Percentiles rank a stretch among this genome's conserved stretches.
Conservation (phyloP, 2,113 vertebrate species). For the Syrmaticus mikado region DNA sequence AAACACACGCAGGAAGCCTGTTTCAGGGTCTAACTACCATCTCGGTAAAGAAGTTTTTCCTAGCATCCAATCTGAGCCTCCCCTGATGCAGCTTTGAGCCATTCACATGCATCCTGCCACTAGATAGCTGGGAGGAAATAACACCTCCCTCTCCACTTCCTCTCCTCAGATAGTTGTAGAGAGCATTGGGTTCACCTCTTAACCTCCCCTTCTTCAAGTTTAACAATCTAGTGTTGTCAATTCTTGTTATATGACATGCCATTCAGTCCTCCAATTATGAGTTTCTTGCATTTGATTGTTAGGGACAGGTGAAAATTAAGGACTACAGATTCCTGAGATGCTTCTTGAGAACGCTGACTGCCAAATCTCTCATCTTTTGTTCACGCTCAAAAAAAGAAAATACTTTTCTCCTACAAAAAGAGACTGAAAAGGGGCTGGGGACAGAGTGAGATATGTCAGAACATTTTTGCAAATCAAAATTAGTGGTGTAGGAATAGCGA, state of each 20-base stretch:
- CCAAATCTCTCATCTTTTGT: background rate
- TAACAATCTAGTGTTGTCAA: background rate
- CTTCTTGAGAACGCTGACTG: background rate
- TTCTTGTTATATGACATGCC: background rate
- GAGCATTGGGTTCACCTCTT: background rate
- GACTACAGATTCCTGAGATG: background rate
- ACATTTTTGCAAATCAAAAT: background rate
- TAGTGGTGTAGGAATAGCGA: background rate
- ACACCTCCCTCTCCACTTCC: background rate
- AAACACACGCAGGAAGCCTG: background rate
- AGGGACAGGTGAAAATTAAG: background rate
- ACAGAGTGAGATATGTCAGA: background rate
- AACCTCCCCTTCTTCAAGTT: background rate
- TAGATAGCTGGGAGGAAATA: background rate
- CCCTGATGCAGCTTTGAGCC: background rate
- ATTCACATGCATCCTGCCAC: background rate
- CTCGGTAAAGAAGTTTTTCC: background rate
- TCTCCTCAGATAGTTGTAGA: background rate
- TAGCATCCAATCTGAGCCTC: background rate
- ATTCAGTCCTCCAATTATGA: background rate
- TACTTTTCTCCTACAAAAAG: background rate
- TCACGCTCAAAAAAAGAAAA: background rate
- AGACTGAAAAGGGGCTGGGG: background rate
- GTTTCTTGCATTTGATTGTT: background rate
- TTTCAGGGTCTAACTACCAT: background rate